Percentiles rank a stretch among this genome's conserved stretches.
Conservation (phyloP, 64 coral and sea anemone species). For the Exaiptasia diaphana region DNA sequence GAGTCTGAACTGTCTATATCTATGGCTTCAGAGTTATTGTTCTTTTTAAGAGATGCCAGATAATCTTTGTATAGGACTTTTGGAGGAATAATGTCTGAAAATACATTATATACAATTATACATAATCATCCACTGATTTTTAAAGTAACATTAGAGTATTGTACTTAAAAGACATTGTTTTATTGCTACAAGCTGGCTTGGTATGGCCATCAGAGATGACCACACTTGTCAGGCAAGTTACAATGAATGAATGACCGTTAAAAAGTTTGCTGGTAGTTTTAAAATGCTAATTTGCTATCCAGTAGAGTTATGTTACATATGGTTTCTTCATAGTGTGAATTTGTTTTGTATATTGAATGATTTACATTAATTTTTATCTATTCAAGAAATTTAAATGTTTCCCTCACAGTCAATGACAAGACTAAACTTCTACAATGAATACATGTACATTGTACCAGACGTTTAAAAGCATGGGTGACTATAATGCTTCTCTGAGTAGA, state of each 20-base stretch:
- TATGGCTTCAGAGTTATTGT: constrained; percentile 26
- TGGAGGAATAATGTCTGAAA: constrained; percentile 62
- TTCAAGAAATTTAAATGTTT: no score
- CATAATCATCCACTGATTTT: background rate
- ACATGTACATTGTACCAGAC: no score
- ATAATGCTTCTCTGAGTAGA: no score
- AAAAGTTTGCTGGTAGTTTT: background rate
- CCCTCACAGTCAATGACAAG: no score
- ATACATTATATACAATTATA: background rate
- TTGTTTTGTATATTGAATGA: no score
- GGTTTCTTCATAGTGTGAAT: no score
- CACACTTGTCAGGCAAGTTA: background rate
- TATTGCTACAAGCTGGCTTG: no score
- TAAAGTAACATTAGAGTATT: background rate
- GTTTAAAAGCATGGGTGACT: no score
- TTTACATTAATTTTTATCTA: no score
- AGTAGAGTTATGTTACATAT: no score
- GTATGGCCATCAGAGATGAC: no score
- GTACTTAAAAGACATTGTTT: background rate
- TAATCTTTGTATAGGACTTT: constrained; percentile 73
- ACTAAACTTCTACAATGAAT: no score
- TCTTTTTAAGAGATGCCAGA: constrained; percentile 58
- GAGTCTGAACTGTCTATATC: constrained; percentile 20
- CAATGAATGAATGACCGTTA: background rate
- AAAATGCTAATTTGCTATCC: background rate